Base-by-base conservation (phyloP, 1,140 invertebrate species). In the Drosophila rhopaloa region DNA sequence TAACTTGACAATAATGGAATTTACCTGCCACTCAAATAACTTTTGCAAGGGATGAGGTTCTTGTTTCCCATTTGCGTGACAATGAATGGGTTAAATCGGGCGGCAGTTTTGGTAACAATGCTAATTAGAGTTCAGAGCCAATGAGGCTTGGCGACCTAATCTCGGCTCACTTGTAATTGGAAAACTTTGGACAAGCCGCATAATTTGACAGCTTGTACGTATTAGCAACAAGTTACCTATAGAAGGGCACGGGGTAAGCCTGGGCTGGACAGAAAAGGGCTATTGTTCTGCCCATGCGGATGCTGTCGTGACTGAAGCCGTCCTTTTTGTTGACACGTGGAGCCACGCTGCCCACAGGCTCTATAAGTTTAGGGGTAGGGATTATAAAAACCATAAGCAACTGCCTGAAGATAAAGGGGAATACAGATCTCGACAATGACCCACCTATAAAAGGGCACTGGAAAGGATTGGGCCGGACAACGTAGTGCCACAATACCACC, bases 251-350 rank as follows among this genome's bases (percentile, higher is more conserved):
- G 55, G 95, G 95, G 92, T 94, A 96, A 29, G 94, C 95, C 93
- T 96, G 95, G 44, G 94, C 94, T 27, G 94, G 95, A 93, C 95
- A 95, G 43, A 94, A 72, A 13, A 72, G 71, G 66, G 68, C 68
- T 71, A 72, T 50, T 50, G 68, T 57, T 11, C 56, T 92, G 51
- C 95, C 91, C 58, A 94, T 92, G 16, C 92, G 60, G 46, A 90
- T 92, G 29, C 58, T 61, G 43, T 55, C 79, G 37, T 63, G 62
- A 9, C 88, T 75, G 6, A 90, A 75, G 41, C 82, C 93, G 88
- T 95, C 95, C 62, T 95, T 95, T 51, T 94, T 94, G 60, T 95
- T 95, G 84, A 97, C 95, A 93, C 95, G 95, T 41, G 96, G 96
- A 44, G 95, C 94, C 72, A 96, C 96, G 74, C 95, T 95, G 88